Evolutionary conservation across 2,113 vertebrate species (phyloP).

Genomic region (Bubo bubo): DNA sequence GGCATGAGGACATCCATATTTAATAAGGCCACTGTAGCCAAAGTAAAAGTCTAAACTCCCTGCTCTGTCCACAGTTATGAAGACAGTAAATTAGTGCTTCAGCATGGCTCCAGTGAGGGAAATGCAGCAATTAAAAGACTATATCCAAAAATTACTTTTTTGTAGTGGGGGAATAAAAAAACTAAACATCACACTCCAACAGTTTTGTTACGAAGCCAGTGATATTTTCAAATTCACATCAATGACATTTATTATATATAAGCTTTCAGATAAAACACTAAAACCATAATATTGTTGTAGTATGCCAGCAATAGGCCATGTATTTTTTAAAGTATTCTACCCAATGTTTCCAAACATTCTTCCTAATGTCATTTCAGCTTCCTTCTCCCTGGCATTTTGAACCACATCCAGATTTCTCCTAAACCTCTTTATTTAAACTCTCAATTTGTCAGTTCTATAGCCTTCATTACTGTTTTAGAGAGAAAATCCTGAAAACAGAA

Average conservation of each 20-base stretch:
- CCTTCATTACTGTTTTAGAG: neutral
- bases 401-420: neutral
- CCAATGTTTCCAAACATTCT: neutral
- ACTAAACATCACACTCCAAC: neutral
- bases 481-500: neutral
- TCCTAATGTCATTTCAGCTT: neutral
- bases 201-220: neutral
- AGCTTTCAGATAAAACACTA: neutral
- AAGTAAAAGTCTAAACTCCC: slow-evolving; percentile 46
- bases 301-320: neutral
- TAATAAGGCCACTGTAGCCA: slow-evolving; percentile 16
- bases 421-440: neutral
- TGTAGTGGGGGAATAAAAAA: neutral
- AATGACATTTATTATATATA: neutral
- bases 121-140: slow-evolving; percentile 35
- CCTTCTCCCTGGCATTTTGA: neutral
- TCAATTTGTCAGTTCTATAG: neutral
- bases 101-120: neutral
- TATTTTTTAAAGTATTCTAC: neutral
- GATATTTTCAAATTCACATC: neutral
- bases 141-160: neutral
- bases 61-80: slow-evolving; percentile 25
- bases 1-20: slow-evolving; percentile 55
- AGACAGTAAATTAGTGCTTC: slow-evolving; percentile 44
- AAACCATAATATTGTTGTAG: neutral